phyloP scores from a whole-genome alignment of 2,888 invertebrate genomes.

The Agrotis segetum region DNA sequence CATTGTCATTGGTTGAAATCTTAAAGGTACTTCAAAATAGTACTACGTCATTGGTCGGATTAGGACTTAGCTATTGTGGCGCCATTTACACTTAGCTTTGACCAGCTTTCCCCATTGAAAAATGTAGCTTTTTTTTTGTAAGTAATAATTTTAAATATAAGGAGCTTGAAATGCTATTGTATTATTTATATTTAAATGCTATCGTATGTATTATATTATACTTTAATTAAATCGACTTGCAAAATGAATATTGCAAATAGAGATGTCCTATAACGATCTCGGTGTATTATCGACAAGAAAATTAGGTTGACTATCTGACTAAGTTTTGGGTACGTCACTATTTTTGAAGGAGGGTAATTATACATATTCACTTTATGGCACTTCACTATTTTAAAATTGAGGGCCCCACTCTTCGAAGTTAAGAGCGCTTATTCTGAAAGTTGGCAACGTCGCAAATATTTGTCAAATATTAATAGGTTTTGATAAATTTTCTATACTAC shows the following conservation, averaged over 20 bases:
- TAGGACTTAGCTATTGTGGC: no score
- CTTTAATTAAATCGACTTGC: conserved; percentile 26
- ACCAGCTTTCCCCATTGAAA: not conserved
- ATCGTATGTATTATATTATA: conserved; percentile 43
- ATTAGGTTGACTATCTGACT: conserved; percentile 56
- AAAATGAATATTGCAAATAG: conserved; percentile 41
- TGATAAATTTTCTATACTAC: no score
- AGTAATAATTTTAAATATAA: conserved; percentile 27
- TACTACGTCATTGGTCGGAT: no score
- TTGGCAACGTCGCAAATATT: no score
- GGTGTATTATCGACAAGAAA: conserved; percentile 44
- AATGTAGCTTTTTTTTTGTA: conserved; percentile 35
- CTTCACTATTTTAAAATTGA: conserved; percentile 55
- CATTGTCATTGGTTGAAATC: no score
- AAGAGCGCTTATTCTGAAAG: no score
- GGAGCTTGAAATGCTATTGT: conserved; percentile 40
- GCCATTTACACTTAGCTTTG: no score
- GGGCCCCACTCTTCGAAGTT: conserved; percentile 4
- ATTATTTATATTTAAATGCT: conserved; percentile 28
- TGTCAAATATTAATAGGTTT: no score
- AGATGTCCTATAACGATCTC: conserved; percentile 52
- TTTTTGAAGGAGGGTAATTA: conserved; percentile 32
- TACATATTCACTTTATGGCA: conserved; percentile 19
- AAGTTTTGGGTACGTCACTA: conserved; percentile 23
- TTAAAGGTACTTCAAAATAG: no score